Evolutionary conservation across 2,797 vertebrate genomes (phyloP), one percentile per base, ranked within the genome.

Genomic region (Coregonus ussuriensis): DNA sequence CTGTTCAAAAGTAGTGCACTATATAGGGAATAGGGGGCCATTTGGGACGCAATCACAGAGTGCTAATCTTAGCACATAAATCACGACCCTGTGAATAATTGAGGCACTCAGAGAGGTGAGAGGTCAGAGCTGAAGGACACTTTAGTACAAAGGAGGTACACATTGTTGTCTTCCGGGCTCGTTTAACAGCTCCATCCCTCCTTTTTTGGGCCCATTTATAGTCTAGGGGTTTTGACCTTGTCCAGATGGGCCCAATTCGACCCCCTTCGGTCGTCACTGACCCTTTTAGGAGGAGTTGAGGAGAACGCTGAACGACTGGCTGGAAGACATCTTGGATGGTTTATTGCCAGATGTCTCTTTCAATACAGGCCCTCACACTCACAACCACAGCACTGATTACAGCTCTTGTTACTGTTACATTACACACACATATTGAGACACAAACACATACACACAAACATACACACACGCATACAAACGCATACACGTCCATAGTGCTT

Each of bases 261-360:
- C 31, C 37, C 70, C 35, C 37, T 65, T 74, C 25, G 29, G 74
- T 83, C 37, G 37, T 79, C 74, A 69, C 74, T 77, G 59, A 14
- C 18, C 59, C 47, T 71, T 71, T 76, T 35, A 76, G 53, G 54
- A n/a, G 52, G 47, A 51, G 25, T 75, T 86, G 35, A 52, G 67
- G 56, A 59, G n/a, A 59, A 70, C 63, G 76, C 75, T 74, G 90
- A 90, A 91, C 86, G 72, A 21, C 79, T 80, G 78, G 84, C 85
- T 89, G 89, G 89, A 90, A 90, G 88, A 80, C 88, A 78, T 89
- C 90, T 88, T 88, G 85, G 84, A 84, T n/a, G 77, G 86, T 89
- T 90, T 88, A 90, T 89, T 90, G 91, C 91, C 87, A 83, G 89
- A 87, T 88, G 91, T 88, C 88, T 90, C 90, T 84, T 92, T 85